A percentile compares a stretch with the other conserved stretches of the same genome.
Conservation (phyloP, 2,113 vertebrate genomes). For the Eptatretus burgeri region DNA sequence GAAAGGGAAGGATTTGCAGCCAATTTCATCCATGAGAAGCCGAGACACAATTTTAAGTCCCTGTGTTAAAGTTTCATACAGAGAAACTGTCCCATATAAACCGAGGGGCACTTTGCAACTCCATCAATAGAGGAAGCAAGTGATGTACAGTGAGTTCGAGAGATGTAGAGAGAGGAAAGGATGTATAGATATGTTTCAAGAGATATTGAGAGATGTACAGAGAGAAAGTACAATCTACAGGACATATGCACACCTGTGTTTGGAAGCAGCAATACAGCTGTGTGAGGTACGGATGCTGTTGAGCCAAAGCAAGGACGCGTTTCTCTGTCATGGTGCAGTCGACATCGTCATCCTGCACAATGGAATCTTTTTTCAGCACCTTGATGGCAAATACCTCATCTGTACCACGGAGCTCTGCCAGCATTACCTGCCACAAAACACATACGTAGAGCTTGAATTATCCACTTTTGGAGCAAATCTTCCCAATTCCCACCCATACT, state of each 20-base stretch:
- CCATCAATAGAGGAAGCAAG: too few relatives aligned
- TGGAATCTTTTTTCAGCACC: slow-evolving; percentile 89
- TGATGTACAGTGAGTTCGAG: too few relatives aligned
- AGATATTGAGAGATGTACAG: too few relatives aligned
- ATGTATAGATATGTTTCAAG: too few relatives aligned
- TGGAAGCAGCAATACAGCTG: slow-evolving; percentile 99
- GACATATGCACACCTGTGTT: slow-evolving; percentile 41
- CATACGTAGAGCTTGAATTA: background rate
- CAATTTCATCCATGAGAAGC: too few relatives aligned
- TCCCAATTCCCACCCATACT: background rate
- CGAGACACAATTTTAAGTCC: too few relatives aligned
- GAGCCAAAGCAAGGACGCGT: slow-evolving; percentile 67
- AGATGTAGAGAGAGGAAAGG: too few relatives aligned
- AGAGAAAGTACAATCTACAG: too few relatives aligned
- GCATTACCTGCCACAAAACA: slow-evolving; percentile 39
- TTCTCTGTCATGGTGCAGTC: slow-evolving; percentile 98
- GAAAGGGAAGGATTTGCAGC: too few relatives aligned
- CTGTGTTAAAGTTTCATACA: too few relatives aligned
- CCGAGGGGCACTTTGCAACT: too few relatives aligned
- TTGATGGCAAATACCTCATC: slow-evolving; percentile 95
- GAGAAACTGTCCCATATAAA: too few relatives aligned
- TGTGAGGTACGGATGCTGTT: slow-evolving; percentile 80
- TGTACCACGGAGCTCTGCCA: slow-evolving; percentile 72
- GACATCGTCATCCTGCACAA: slow-evolving; percentile 82
- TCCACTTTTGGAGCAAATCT: background rate